A percentile compares a stretch with the other conserved stretches of the same genome.
phyloP scores from a whole-genome alignment of 2,797 vertebrate genomes.

The Corythornis leucogaster region DNA sequence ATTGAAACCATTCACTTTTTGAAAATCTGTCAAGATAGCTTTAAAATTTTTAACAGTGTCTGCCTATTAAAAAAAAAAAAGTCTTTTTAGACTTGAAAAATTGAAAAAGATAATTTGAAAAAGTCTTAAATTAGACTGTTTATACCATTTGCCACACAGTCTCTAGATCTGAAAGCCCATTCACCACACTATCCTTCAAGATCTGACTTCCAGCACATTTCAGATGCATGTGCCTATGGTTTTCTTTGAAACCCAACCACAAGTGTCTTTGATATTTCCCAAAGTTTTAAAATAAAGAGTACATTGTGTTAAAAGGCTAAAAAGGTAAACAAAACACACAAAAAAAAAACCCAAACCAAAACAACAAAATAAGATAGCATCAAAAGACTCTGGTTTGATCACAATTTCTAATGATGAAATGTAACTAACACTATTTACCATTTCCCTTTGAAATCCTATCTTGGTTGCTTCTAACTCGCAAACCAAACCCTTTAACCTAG shows the following conservation, averaged over 20 bases:
- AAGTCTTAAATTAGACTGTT: background rate
- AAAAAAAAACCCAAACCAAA: too few species aligned
- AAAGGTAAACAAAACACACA: too few species aligned
- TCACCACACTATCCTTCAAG: background rate
- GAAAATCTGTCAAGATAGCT: background rate
- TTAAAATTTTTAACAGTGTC: too few species aligned
- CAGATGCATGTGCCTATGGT: background rate
- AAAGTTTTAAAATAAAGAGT: background rate
- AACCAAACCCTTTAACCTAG: background rate
- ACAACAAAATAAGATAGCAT: background rate
- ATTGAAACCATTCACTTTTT: background rate
- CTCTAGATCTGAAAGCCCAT: background rate
- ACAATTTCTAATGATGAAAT: background rate
- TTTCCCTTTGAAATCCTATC: background rate
- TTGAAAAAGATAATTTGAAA: too few species aligned
- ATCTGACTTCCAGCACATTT: background rate
- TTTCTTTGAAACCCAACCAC: background rate
- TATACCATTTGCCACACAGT: background rate
- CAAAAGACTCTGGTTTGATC: background rate
- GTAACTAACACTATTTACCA: background rate
- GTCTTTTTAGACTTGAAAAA: too few species aligned
- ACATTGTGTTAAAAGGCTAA: background rate
- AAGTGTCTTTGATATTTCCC: background rate
- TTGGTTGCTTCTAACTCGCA: background rate
- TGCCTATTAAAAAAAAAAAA: too few species aligned